Conservation (phyloP, 2,888 invertebrate genomes). For the Trachelus iudaicus region DNA sequence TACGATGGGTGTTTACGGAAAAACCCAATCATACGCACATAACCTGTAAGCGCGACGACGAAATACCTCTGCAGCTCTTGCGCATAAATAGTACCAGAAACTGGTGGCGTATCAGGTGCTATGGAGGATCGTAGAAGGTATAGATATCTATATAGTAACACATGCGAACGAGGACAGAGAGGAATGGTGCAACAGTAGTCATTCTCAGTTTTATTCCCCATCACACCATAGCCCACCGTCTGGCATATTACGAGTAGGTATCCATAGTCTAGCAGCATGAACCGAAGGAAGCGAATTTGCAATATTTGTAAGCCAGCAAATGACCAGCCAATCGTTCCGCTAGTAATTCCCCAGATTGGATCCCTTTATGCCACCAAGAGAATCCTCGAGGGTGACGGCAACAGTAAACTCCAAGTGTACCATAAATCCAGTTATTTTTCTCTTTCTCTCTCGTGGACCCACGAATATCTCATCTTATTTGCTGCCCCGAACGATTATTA, state of each 20-base stretch:
- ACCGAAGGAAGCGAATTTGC: neutral
- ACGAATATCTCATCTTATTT: neutral
- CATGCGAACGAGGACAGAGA: neutral
- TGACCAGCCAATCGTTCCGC: neutral
- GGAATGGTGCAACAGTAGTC: conserved; percentile 3
- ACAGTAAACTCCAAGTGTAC: conserved; percentile 17
- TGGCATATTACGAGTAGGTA: neutral
- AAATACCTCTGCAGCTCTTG: neutral
- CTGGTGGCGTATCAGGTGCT: neutral
- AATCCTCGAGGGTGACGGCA: neutral
- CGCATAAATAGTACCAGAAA: neutral
- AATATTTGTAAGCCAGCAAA: conserved; percentile 9
- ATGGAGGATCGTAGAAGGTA: neutral
- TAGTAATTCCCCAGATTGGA: neutral
- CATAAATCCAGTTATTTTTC: neutral
- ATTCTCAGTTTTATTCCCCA: conserved; percentile 32
- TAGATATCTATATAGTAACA: neutral
- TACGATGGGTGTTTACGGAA: conserved; percentile 35
- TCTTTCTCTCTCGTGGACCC: neutral
- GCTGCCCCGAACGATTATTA: neutral
- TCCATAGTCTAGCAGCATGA: neutral
- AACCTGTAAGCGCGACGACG: conserved; percentile 14
- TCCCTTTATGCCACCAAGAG: neutral
- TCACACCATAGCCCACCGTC: conserved; percentile 10
- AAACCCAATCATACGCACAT: conserved; percentile 35